Conservation (phyloP, 2,888 invertebrate genomes). For the Slavum lentiscoides region DNA sequence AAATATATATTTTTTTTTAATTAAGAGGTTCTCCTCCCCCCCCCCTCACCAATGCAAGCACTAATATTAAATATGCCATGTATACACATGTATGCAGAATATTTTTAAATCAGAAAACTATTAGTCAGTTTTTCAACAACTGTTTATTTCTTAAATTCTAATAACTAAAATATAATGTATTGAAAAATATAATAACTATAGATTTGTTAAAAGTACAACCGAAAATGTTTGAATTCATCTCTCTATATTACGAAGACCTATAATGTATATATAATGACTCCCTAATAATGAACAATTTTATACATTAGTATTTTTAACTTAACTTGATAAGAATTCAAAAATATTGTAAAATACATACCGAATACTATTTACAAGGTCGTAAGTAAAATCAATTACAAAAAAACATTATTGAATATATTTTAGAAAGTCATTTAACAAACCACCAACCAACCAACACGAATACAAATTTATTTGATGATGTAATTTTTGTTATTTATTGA, state of each 20-base stretch:
- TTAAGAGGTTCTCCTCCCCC: no score
- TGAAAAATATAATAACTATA: neutral
- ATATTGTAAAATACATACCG: neutral
- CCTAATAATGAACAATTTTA: neutral
- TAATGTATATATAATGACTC: no score
- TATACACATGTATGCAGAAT: neutral
- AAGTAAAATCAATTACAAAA: constrained; percentile 7
- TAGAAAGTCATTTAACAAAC: constrained; percentile 29
- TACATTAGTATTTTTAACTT: neutral
- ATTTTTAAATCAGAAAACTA: neutral
- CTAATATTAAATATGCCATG: neutral
- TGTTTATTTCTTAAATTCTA: neutral
- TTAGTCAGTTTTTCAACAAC: neutral
- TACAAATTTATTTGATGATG: constrained; percentile 30
- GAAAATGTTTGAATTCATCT: no score
- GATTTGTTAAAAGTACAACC: no score
- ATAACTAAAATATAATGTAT: neutral
- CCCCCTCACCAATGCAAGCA: no score
- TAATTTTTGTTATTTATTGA: neutral
- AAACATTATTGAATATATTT: constrained; percentile 12
- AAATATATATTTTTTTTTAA: no score
- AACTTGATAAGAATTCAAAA: constrained; percentile 7
- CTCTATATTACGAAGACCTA: no score
- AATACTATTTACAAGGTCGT: constrained; percentile 24
- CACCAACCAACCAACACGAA: constrained; percentile 8